A percentile compares a stretch with the other conserved stretches of the same genome.
Conservation (phyloP, 2,797 vertebrate species). For the Pristis pectinata region DNA sequence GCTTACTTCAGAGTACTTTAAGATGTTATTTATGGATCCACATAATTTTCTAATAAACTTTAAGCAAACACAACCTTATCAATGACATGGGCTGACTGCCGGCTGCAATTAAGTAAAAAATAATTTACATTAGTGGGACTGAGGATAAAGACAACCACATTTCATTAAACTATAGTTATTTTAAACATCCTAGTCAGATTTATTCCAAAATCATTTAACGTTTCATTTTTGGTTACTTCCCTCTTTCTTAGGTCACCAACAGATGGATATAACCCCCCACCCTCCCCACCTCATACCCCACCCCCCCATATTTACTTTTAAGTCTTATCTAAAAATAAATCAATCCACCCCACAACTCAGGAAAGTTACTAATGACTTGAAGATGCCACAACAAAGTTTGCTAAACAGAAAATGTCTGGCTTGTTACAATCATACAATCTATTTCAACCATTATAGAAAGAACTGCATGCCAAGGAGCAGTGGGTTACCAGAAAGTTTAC, state of each 20-base stretch:
- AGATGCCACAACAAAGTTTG: not conserved
- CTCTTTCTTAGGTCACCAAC: not conserved
- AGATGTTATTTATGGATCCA: not conserved
- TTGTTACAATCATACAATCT: not conserved
- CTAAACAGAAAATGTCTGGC: not conserved
- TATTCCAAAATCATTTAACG: not conserved
- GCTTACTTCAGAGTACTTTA: not conserved
- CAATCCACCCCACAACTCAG: not conserved
- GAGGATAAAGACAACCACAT: not conserved
- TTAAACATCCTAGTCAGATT: not conserved
- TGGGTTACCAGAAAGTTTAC: not conserved
- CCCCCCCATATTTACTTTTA: not conserved
- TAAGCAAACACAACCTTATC: conserved; percentile 21
- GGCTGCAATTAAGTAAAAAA: not conserved
- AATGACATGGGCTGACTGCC: conserved; percentile 19
- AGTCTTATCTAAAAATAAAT: not conserved
- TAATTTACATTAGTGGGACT: not conserved
- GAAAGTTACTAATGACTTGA: conserved; percentile 1
- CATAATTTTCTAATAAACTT: conserved; percentile 15
- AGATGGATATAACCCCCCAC: not conserved
- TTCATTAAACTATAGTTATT: not conserved
- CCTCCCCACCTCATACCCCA: too few relatives aligned
- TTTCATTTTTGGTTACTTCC: conserved; percentile 12
- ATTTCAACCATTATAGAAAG: conserved; percentile 12
- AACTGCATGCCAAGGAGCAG: not conserved